phyloP scores from a whole-genome alignment of 1,140 invertebrate genomes.

The Calycopis cecrops region DNA sequence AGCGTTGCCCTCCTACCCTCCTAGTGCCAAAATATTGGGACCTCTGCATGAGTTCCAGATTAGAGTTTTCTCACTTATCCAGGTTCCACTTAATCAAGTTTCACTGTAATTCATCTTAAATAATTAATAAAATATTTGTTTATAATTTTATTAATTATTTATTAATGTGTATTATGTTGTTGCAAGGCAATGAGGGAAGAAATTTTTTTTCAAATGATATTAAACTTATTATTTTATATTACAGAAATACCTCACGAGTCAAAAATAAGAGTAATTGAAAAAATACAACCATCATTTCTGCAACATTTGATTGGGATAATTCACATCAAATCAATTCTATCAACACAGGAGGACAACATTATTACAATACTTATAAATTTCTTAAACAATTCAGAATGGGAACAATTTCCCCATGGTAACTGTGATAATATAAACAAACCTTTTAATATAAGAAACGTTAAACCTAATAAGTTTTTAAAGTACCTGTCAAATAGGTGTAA shows the following conservation, averaged over 20 bases:
- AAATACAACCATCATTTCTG: slow-evolving; percentile 51
- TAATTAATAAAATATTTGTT: no score
- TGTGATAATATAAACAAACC: slow-evolving; percentile 22
- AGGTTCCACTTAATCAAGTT: no score
- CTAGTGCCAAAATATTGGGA: no score
- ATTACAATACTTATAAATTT: slow-evolving; percentile 41
- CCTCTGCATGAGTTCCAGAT: no score
- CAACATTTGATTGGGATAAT: slow-evolving; percentile 35
- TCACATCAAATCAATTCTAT: slow-evolving; percentile 33
- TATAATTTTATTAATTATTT: no score
- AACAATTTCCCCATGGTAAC: slow-evolving; percentile 26
- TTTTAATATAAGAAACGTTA: slow-evolving; percentile 19
- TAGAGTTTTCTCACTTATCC: no score
- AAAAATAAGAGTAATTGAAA: slow-evolving; percentile 41
- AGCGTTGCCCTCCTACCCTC: no score
- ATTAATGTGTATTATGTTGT: no score
- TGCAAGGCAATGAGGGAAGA: not conserved
- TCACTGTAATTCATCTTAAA: no score
- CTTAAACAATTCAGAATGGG: slow-evolving; percentile 36
- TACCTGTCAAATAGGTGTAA: slow-evolving; percentile 32
- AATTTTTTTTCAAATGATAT: not conserved
- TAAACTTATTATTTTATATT: slow-evolving; percentile 25
- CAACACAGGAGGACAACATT: slow-evolving; percentile 34
- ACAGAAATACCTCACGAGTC: slow-evolving; percentile 43
- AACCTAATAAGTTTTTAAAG: slow-evolving; percentile 31